Base-by-base conservation (phyloP, 2,888 invertebrate species). In the Elaeidobius kamerunicus region DNA sequence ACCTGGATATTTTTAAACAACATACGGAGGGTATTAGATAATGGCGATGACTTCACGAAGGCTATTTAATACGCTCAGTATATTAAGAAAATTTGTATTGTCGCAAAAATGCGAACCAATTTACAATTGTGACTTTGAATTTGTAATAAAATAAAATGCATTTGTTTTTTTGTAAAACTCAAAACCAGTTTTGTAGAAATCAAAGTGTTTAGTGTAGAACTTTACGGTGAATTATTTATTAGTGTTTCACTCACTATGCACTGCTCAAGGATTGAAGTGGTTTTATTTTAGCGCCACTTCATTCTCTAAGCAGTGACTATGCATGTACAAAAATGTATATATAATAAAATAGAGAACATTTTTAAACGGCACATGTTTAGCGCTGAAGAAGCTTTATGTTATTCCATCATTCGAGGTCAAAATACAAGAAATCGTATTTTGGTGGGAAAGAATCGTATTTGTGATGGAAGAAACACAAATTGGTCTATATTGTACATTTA, bases 401-500 rank as follows among this genome's bases (percentile, higher is more conserved):
- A n/a, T n/a, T n/a, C n/a, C n/a, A n/a, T n/a, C n/a, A n/a, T n/a
- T n/a, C n/a, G n/a, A n/a, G n/a, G n/a, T n/a, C n/a, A n/a, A n/a
- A n/a, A n/a, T n/a, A n/a, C n/a, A 6, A 30, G 12, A 30, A 30
- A 30, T 11, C 4, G 4, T 11, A 30, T 30, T 30, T 30, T 30
- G 30, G 30, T 30, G 11, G 11, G 12, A n/a, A 7, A 30, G 12
- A 30, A n/a, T 30, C 30, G 5, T 2, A 35, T 35, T 15, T 35
- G 16, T 19, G 11, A 23, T 18, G 23, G 15, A 23, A 5, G 12
- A 15, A 19, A 7, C 49, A 45, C 49, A 50, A 18, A 55, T 46
- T 45, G 44, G 27, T 44, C 6, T 28, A 30, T 54, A 40, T 34
- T 41, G 41, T 35, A 50, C 27, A 43, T 53, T 51, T 48, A 50